These are phyloP conservation scores for Cydia strobilella DNA, from an alignment of 1,140 invertebrate species.

Conservation along the genomic window DNA sequence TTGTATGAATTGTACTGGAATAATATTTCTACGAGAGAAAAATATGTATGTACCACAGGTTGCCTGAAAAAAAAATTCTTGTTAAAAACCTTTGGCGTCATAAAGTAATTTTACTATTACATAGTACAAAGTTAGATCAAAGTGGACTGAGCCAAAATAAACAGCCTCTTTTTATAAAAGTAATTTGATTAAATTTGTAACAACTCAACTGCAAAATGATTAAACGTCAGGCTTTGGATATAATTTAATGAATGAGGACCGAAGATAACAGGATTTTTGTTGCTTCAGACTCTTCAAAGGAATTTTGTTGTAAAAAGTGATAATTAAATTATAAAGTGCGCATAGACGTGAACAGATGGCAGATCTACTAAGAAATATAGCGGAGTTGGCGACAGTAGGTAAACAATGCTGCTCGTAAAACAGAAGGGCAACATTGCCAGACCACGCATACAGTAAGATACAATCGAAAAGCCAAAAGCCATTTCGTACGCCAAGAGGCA, in stretches of 20 bases:
- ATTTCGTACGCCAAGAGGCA: no score
- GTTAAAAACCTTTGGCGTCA: no score
- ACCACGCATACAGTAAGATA: no score
- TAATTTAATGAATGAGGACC: slow-evolving; percentile 30
- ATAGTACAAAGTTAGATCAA: no score
- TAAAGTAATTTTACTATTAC: no score
- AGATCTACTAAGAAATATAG: slow-evolving; percentile 43
- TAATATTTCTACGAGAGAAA: no score
- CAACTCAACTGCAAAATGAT: slow-evolving; percentile 29
- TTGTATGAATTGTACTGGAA: no score
- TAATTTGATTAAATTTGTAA: slow-evolving; percentile 27
- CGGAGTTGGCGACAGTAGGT: neutral
- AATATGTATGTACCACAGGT: no score
- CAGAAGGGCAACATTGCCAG: no score
- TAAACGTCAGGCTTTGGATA: slow-evolving; percentile 23
- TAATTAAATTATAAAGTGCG: slow-evolving; percentile 67
- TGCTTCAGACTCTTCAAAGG: slow-evolving; percentile 39
- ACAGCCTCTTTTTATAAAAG: slow-evolving; percentile 8
- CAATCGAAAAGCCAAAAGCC: no score
- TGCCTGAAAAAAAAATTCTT: no score
- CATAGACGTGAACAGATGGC: slow-evolving; percentile 60
- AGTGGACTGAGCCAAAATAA: neutral
- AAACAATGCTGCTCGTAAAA: neutral
- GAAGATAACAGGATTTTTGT: slow-evolving; percentile 27
- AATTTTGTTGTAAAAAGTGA: slow-evolving; percentile 56